Conservation (phyloP, 2,113 vertebrate species). For the Antennarius striatus region DNA sequence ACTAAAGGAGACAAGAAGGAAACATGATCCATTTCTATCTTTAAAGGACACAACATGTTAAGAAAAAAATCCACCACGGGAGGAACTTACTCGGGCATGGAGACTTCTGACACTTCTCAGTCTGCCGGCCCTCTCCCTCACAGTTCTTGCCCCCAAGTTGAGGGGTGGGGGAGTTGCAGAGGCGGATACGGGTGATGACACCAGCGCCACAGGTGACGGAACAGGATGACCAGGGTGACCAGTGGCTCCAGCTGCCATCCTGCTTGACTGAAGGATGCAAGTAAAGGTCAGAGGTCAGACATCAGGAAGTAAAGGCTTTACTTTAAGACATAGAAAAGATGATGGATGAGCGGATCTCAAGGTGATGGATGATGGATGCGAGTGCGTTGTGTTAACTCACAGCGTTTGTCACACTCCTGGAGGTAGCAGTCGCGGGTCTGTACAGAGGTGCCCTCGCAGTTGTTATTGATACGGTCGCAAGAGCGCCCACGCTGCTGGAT, state of each 20-base stretch:
- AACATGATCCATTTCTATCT: not conserved
- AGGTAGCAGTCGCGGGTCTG: constrained; percentile 98
- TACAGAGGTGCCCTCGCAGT: constrained; percentile 97
- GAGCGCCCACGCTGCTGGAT: constrained; percentile 97
- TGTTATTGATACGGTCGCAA: constrained; percentile 97
- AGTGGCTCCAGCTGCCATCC: constrained; percentile 97
- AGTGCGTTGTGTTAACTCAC: constrained; percentile 78
- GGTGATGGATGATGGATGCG: not conserved
- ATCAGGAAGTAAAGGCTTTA: constrained; percentile 3
- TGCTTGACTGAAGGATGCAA: constrained; percentile 87
- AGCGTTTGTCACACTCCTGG: constrained; percentile 97
- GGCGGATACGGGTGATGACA: constrained; percentile 95
- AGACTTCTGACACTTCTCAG: constrained; percentile 87
- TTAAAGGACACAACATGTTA: not conserved
- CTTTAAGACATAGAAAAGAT: too few species aligned
- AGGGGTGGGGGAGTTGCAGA: constrained; percentile 97
- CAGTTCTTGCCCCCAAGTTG: constrained; percentile 94
- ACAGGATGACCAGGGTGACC: constrained; percentile 99
- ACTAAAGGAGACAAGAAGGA: constrained; percentile 74
- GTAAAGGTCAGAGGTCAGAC: constrained; percentile 34
- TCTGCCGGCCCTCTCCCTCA: constrained; percentile 91
- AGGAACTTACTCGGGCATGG: constrained; percentile 90
- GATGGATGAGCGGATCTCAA: too few species aligned
- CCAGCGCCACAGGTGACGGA: constrained; percentile 94
- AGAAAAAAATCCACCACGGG: not conserved